These are phyloP conservation scores for Thaumatotibia leucotreta DNA, from an alignment of 1,140 invertebrate species.

Conservation along the genomic window DNA sequence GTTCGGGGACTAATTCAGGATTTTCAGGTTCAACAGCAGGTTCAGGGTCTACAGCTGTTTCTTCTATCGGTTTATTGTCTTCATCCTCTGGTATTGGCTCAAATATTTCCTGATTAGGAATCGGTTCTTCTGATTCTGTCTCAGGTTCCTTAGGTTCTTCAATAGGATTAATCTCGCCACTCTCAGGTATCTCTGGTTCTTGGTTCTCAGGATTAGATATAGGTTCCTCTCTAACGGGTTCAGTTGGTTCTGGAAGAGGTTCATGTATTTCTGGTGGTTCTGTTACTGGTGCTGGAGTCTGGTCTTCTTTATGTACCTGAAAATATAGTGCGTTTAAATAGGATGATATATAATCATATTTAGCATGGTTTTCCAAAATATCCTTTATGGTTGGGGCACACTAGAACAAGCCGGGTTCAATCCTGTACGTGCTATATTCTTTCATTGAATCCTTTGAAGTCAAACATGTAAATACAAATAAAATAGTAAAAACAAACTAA, in stretches of 20 bases:
- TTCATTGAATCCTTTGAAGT: too few species aligned
- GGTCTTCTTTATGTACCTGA: background rate
- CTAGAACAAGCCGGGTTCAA: too few species aligned
- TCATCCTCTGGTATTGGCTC: background rate
- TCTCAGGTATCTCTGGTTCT: background rate
- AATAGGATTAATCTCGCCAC: background rate
- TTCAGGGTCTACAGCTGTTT: conserved; percentile 15
- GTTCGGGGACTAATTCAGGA: too few species aligned
- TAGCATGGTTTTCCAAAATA: too few species aligned
- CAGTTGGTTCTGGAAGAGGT: background rate
- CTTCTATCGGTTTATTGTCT: background rate
- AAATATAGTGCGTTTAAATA: too few species aligned
- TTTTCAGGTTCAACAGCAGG: background rate
- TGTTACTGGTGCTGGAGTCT: background rate
- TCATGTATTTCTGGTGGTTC: background rate
- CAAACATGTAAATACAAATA: too few species aligned
- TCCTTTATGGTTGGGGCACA: too few species aligned
- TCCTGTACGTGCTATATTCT: too few species aligned
- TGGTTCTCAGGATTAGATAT: background rate
- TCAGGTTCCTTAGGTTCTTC: background rate
- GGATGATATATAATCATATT: too few species aligned
- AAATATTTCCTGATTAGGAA: background rate
- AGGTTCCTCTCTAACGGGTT: background rate
- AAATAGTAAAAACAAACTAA: too few species aligned
- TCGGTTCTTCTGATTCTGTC: conserved; percentile 8